A percentile compares a stretch with the other conserved stretches of the same genome.
Evolutionary conservation across 2,797 vertebrate species (phyloP).

Genomic region (Crenuchus spilurus): DNA sequence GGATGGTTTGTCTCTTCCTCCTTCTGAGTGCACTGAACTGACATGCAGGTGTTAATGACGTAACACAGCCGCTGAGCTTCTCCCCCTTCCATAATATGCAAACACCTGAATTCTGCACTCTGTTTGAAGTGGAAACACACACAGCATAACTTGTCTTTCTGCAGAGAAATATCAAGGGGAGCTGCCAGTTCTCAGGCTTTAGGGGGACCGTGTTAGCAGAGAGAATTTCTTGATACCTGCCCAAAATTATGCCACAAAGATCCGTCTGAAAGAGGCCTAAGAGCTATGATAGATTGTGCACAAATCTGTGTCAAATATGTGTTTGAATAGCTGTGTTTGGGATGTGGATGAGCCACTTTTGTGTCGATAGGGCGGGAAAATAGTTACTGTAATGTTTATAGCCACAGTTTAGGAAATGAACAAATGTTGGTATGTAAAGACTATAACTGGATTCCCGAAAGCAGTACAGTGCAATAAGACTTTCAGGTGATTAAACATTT

Average conservation of each 20-base stretch:
- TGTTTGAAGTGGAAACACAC: constrained; percentile 72
- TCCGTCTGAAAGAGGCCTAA: constrained; percentile 40
- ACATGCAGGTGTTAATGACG: constrained; percentile 75
- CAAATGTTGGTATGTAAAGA: too few relatives aligned
- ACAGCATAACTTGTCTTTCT: constrained; percentile 69
- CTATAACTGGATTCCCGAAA: too few relatives aligned
- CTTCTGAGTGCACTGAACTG: constrained; percentile 53
- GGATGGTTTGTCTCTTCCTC: constrained; percentile 61
- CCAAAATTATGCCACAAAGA: constrained; percentile 49
- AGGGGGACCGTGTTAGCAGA: constrained; percentile 41
- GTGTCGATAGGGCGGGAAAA: background rate
- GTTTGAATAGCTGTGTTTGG: constrained; percentile 38
- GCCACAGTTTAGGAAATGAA: background rate
- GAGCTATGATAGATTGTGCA: constrained; percentile 30
- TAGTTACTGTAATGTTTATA: background rate
- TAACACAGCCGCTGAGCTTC: constrained; percentile 58
- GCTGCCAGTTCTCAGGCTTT: constrained; percentile 32
- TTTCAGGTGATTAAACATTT: too few relatives aligned
- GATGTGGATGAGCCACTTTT: constrained; percentile 14
- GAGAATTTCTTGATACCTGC: constrained; percentile 59
- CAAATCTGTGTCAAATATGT: constrained; percentile 41
- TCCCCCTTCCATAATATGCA: constrained; percentile 68
- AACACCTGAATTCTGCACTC: constrained; percentile 58
- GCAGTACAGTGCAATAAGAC: too few relatives aligned
- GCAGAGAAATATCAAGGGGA: constrained; percentile 54